These are phyloP conservation scores for Rhynchophorus ferrugineus DNA, from an alignment of 1,140 invertebrate genomes.

Conservation along the genomic window DNA sequence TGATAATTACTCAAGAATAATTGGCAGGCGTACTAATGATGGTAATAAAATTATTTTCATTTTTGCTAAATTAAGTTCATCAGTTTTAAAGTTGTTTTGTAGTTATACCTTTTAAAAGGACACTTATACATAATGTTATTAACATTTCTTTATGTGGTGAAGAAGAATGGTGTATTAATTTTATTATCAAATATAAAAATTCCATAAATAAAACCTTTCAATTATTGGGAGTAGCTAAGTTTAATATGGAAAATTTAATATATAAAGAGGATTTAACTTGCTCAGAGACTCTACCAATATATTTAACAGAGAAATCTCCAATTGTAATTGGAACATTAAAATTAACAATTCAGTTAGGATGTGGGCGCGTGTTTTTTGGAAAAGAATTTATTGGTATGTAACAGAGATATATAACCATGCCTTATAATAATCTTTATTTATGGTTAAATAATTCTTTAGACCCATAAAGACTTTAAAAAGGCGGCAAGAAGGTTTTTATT, in stretches of 20 bases:
- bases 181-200: slow-evolving; percentile 31
- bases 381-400: slow-evolving; percentile 46
- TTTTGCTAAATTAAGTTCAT: too few species aligned
- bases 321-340: slow-evolving; percentile 37
- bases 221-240: slow-evolving; percentile 30
- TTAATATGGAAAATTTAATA: slow-evolving; percentile 31
- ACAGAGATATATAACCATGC: too few species aligned
- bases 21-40: slow-evolving; percentile 35
- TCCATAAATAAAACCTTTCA: slow-evolving; percentile 29
- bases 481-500: too few species aligned
- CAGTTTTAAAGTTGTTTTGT: too few species aligned
- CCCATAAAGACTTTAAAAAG: background rate
- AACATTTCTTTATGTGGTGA: slow-evolving; percentile 29
- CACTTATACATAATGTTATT: slow-evolving; percentile 30
- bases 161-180: slow-evolving; percentile 27
- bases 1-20: slow-evolving; percentile 30
- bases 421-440: slow-evolving; percentile 2
- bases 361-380: slow-evolving; percentile 44
- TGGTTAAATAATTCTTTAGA: background rate
- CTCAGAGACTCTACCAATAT: slow-evolving; percentile 28
- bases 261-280: slow-evolving; percentile 26
- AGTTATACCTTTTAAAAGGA: slow-evolving; percentile 33
- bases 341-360: slow-evolving; percentile 43
- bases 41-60: too few species aligned
- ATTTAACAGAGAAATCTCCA: slow-evolving; percentile 28